phyloP scores from a whole-genome alignment of 2,113 vertebrate species.

The Phyllostomus discolor region DNA sequence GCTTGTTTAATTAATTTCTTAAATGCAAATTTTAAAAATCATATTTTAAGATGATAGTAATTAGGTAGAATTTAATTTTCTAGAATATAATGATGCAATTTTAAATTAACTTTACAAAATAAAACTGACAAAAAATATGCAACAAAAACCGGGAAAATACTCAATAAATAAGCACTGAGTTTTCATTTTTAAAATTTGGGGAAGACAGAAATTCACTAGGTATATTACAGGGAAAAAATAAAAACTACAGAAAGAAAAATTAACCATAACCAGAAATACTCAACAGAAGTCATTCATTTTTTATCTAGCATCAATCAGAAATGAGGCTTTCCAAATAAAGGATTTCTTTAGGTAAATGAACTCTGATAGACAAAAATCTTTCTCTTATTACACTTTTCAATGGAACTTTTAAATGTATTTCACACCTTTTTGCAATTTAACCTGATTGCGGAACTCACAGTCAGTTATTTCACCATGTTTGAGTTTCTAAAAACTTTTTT shows the following conservation, averaged over 20 bases:
- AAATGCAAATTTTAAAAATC: background rate
- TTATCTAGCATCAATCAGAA: background rate
- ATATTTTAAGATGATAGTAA: constrained; percentile 20
- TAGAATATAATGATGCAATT: background rate
- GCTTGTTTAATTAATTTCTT: background rate
- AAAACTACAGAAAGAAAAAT: background rate
- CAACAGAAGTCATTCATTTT: background rate
- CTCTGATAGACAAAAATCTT: background rate
- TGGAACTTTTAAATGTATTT: constrained; percentile 24
- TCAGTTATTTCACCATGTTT: background rate
- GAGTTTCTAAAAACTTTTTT: background rate
- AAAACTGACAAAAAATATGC: background rate
- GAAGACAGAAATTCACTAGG: background rate
- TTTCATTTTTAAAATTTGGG: background rate
- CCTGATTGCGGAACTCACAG: background rate
- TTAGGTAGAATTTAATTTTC: background rate
- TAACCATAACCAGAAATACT: background rate
- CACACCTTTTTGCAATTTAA: background rate
- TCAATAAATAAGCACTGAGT: background rate
- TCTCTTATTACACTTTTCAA: background rate
- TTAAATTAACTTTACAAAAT: constrained; percentile 37
- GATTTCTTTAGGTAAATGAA: background rate
- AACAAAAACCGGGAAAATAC: background rate
- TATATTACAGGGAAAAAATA: background rate
- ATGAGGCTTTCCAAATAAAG: background rate